Evolutionary conservation across 1,140 invertebrate genomes (phyloP), one percentile per base, ranked within the genome.

Genomic region (Meloidogyne hapla): DNA sequence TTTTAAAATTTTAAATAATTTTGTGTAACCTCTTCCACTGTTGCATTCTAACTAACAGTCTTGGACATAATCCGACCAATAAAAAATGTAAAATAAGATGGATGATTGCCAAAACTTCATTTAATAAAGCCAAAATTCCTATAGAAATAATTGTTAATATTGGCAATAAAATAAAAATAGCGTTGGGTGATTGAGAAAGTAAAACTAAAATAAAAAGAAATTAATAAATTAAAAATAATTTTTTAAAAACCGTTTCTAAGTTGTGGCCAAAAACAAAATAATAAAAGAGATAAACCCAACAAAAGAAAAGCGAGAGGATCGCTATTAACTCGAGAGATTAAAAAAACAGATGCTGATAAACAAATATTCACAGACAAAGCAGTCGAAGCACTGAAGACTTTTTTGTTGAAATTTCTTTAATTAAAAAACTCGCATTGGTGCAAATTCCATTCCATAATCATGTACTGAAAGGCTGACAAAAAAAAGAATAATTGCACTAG

Each of bases 231-330:
- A 80, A 73, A 87, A n/a, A 75, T 67, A 70, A 74, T 76, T 80
- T 88, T 69, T 81, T 90, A 84, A 75, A 92, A 76, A 74, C 90
- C 88, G 80, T 90, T 89, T 76, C 93, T 90, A 21, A 97, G 88
- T 74, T 92, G 90, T 9, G 95, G 94, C 84, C 93, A 92, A 13
- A 97, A 88, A 0, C 94, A 93, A 89, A 98, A 98, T 79, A 93
- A 90, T 81, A 93, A 91, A 1, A 94, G 92, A 0, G 95, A 92
- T 76, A 94, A 90, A 93, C 94, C 84, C 92, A 93, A 12, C 96
- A 88, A 0, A 93, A 93, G 89, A 96, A 98, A 83, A 92, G 90
- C 83, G 92, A 90, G 1, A 93, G 92, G 0, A 94, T 92, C 79
- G 93, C 90, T 67, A 21, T 84, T 77, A 6, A 98, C 87, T 83